phyloP scores from a whole-genome alignment of 2,888 invertebrate genomes.

The Clostera curtula region DNA sequence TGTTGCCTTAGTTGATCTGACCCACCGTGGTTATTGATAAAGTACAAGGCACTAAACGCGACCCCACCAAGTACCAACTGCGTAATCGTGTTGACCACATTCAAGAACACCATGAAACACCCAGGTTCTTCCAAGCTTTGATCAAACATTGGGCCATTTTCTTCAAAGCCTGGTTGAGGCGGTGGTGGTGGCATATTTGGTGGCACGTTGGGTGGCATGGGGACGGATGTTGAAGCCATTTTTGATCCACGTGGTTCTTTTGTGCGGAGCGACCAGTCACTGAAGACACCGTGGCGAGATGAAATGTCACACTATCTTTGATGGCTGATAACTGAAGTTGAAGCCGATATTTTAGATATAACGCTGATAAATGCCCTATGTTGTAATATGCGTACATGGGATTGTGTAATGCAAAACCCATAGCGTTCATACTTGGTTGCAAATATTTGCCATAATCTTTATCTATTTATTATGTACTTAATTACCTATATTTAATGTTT shows the following conservation, averaged over 20 bases:
- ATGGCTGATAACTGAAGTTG: too few relatives aligned
- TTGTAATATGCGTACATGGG: too few relatives aligned
- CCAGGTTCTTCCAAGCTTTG: slow-evolving; percentile 7
- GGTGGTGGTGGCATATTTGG: slow-evolving; percentile 10
- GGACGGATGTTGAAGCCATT: slow-evolving; percentile 10
- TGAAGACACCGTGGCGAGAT: too few relatives aligned
- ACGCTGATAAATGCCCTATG: too few relatives aligned
- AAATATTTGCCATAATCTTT: too few relatives aligned
- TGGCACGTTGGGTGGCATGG: slow-evolving; percentile 20
- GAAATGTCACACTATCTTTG: too few relatives aligned
- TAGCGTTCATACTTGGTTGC: too few relatives aligned
- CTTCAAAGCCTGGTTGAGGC: slow-evolving; percentile 12
- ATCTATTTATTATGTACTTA: too few relatives aligned
- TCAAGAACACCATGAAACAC: slow-evolving; percentile 20
- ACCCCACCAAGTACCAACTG: slow-evolving; percentile 33
- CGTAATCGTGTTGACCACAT: slow-evolving; percentile 27
- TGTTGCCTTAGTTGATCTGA: slow-evolving; percentile 22
- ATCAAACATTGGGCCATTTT: slow-evolving; percentile 12
- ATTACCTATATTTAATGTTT: too few relatives aligned
- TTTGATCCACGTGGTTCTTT: not conserved
- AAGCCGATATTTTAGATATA: too few relatives aligned
- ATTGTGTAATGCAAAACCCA: too few relatives aligned
- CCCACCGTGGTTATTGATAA: slow-evolving; percentile 9
- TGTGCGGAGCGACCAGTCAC: slow-evolving; percentile 1
- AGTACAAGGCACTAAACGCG: slow-evolving; percentile 24